Conservation (phyloP, 2,888 invertebrate species). For the Drosophila conformis region DNA sequence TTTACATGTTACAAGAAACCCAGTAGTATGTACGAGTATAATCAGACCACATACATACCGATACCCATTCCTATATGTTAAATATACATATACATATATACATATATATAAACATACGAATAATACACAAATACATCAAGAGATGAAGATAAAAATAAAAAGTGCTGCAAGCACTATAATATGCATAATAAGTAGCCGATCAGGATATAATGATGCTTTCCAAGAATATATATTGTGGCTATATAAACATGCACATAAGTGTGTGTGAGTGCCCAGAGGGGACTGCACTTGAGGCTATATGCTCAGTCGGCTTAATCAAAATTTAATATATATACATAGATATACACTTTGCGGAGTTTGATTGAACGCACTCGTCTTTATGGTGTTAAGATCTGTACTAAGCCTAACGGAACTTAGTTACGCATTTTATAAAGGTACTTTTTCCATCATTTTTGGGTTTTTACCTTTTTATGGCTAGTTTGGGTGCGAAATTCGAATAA, state of each 20-base stretch:
- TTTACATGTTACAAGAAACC: background rate
- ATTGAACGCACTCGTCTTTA: background rate
- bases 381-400: background rate
- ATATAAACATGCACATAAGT: background rate
- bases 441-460: background rate
- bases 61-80: constrained; percentile 1
- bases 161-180: constrained; percentile 55
- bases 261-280: background rate
- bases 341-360: background rate
- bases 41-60: background rate
- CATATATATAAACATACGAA: background rate
- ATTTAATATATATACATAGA: constrained; percentile 43
- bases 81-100: constrained; percentile 1
- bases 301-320: constrained; percentile 47
- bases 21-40: background rate
- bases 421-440: background rate
- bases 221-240: constrained; percentile 2
- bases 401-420: background rate
- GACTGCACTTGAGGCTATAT: constrained; percentile 5
- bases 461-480: background rate
- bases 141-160: background rate
- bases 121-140: background rate
- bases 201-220: constrained; percentile 1
- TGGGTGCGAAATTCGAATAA: background rate
- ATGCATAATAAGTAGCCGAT: background rate